Evolutionary conservation across 2,113 vertebrate genomes (phyloP), one percentile per base, ranked within the genome.

Genomic region (Tetrao urogallus): DNA sequence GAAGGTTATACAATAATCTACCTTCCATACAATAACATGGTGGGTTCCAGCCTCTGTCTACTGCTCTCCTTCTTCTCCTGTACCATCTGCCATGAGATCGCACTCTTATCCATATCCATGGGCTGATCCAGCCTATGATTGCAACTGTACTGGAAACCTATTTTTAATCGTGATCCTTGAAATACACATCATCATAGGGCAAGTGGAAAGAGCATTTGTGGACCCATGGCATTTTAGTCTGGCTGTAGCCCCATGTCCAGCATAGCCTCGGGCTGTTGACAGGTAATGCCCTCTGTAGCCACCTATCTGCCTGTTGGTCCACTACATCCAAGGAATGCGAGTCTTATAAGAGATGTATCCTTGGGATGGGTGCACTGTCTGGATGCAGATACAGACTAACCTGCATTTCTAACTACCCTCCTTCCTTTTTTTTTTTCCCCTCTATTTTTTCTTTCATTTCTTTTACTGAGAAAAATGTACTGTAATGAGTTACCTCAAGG

Each of bases 41-140:
- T 6, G 32, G 42, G 1, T 60, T 78, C 1, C 2, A 72, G 40
- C 24, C 40, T 10, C 11, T 50, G 8, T 43, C 14, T 56, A 3
- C 72, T 93, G 71, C 57, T 36, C 8, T 50, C 27, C 13, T 64
- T 40, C 0, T 4, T 9, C 25, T 70, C 25, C 40, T 0, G 0
- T 57, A 6, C 40, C 32, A 28, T 25, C 54, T 10, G 5, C 27
- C 66, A 0, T 2, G 20, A 77, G 61, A 48, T 13, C 0, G 0
- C 9, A 4, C 3, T 34, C 28, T 84, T 34, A 63, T 40, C 25
- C 77, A 30, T 12, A 22, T 63, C 32, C 6, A 6, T 25, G 28
- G 27, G 15, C 25, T 85, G 60, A 32, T 21, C 24, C 65, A 61
- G 21, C 2, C 15, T 71, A 13, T 11, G 13, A 69, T 18, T 54